phyloP scores from a whole-genome alignment of 1,140 invertebrate genomes.

The Augochlora pura region DNA sequence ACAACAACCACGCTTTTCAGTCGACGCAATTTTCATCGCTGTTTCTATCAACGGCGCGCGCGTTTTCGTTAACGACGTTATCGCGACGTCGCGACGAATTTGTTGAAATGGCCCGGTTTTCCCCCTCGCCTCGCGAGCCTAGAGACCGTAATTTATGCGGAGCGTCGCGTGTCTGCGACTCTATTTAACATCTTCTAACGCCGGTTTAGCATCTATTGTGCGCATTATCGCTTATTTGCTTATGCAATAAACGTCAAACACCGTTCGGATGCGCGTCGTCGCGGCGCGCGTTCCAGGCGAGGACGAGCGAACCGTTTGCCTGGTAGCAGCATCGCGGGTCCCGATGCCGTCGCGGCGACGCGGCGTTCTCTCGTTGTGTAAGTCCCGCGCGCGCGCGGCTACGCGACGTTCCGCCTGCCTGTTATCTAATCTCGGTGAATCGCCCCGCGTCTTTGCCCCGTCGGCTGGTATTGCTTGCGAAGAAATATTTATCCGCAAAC shows the following conservation, averaged over 20 bases:
- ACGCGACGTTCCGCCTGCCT: conserved; percentile 48
- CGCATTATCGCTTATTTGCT: conserved; percentile 31
- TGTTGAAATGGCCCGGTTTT: background rate
- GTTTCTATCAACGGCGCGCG: too few relatives aligned
- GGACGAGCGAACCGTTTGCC: too few relatives aligned
- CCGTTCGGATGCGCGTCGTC: conserved; percentile 21
- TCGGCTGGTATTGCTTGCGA: conserved; percentile 40
- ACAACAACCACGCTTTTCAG: too few relatives aligned
- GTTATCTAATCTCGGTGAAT: conserved; percentile 60
- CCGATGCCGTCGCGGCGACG: too few relatives aligned
- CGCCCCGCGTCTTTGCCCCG: conserved; percentile 37
- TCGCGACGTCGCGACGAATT: background rate
- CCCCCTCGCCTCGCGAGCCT: background rate
- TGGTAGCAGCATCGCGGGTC: too few relatives aligned
- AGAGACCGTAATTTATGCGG: conserved; percentile 23
- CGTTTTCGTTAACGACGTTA: background rate
- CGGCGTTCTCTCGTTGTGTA: conserved; percentile 45
- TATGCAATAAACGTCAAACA: conserved; percentile 53
- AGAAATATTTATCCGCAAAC: conserved; percentile 59
- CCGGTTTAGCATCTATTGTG: conserved; percentile 28
- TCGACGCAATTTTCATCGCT: too few relatives aligned
- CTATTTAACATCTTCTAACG: conserved; percentile 8
- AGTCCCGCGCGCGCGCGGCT: conserved; percentile 40
- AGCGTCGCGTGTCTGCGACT: conserved; percentile 4
- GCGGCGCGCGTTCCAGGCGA: background rate